A percentile compares a stretch with the other conserved stretches of the same genome.
Conservation (phyloP, 2,113 vertebrate species). For the Eonycteris spelaea region DNA sequence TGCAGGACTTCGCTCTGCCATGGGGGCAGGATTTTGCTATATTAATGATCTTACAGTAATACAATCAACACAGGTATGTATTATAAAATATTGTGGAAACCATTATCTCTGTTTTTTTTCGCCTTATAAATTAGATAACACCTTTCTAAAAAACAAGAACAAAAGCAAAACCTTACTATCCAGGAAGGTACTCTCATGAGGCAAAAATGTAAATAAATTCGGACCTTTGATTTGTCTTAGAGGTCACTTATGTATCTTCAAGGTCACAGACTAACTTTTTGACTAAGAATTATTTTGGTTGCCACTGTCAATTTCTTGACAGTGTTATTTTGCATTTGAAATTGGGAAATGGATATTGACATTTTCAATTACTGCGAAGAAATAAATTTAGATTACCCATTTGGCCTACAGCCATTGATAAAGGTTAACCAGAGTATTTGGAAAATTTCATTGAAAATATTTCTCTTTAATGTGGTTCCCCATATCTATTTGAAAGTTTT, state of each 20-base stretch:
- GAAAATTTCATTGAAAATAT: constrained; percentile 38
- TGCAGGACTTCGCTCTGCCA: constrained; percentile 91
- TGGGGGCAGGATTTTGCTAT: constrained; percentile 94
- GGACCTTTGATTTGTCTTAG: constrained; percentile 32
- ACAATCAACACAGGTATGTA: constrained; percentile 92
- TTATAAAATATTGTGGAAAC: not conserved
- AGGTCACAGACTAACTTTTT: not conserved
- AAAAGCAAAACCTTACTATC: not conserved
- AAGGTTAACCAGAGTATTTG: constrained; percentile 21
- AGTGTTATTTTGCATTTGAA: rapidly evolving
- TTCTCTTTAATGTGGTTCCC: constrained; percentile 22
- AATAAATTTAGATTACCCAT: not conserved
- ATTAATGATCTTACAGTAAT: constrained; percentile 98
- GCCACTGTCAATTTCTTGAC: not conserved
- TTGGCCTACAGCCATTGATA: constrained; percentile 22
- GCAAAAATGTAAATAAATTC: constrained; percentile 16
- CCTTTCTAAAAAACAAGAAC: not conserved
- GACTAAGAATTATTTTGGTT: constrained; percentile 4
- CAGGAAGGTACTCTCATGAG: not conserved
- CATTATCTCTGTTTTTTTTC: not conserved
- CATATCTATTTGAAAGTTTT: constrained; percentile 13
- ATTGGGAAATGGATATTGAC: not conserved
- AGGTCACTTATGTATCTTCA: constrained; percentile 38
- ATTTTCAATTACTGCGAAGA: not conserved
- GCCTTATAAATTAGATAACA: constrained; percentile 1